These are phyloP conservation scores for Watersipora subatra DNA, from an alignment of 1,140 invertebrate species.

Conservation along the genomic window DNA sequence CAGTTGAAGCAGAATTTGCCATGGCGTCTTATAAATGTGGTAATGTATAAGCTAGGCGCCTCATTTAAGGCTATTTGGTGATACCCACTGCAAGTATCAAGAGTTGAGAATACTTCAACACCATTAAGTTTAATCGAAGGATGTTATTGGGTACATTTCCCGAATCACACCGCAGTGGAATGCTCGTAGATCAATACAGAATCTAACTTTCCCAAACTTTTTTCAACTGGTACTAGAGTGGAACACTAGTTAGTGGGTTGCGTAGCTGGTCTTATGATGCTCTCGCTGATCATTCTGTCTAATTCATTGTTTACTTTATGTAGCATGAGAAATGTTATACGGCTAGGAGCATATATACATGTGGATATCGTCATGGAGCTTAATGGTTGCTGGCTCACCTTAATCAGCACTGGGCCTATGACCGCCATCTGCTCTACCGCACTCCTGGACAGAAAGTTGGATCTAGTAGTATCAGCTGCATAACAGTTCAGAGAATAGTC, in stretches of 20 bases:
- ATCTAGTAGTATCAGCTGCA: too few relatives aligned
- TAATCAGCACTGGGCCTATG: too few relatives aligned
- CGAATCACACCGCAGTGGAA: not conserved
- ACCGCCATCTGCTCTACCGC: too few relatives aligned
- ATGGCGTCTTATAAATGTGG: conserved; percentile 1
- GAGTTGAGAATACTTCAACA: not conserved
- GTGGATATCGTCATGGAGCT: too few relatives aligned
- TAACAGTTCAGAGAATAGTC: too few relatives aligned
- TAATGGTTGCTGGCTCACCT: too few relatives aligned
- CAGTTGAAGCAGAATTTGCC: conserved; percentile 12
- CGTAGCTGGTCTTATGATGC: not conserved
- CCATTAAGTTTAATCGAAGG: not conserved
- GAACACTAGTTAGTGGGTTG: not conserved
- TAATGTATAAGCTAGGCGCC: too few relatives aligned
- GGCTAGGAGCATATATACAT: too few relatives aligned
- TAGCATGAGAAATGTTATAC: too few relatives aligned
- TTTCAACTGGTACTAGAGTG: not conserved
- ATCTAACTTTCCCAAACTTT: not conserved
- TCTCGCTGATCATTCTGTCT: not conserved
- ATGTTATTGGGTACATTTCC: not conserved
- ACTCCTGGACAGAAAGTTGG: too few relatives aligned
- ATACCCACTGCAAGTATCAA: not conserved
- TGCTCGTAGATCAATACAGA: not conserved
- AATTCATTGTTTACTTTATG: too few relatives aligned
- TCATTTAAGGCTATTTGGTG: not conserved